Evolutionary conservation across 2,797 vertebrate species (phyloP).

Genomic region (Sciaenops ocellatus): DNA sequence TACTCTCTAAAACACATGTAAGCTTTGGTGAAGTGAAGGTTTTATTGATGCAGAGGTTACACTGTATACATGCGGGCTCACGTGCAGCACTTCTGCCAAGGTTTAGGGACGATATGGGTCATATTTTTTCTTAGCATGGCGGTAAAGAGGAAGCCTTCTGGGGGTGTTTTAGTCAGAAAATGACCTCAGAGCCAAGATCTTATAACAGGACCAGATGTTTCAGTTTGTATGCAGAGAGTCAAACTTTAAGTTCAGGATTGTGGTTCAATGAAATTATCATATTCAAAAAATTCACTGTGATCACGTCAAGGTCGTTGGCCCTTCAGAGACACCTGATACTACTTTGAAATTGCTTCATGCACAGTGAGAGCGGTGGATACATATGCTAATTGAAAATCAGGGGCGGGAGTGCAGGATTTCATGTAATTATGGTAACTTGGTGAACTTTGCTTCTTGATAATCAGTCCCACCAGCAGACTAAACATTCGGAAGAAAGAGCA

Average conservation of each 20-base stretch:
- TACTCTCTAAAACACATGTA: slow-evolving; percentile 32
- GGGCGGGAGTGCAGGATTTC: slow-evolving; percentile 66
- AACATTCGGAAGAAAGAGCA: slow-evolving; percentile 70
- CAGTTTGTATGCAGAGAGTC: slow-evolving; percentile 51
- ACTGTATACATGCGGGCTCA: slow-evolving; percentile 13
- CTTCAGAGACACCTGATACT: slow-evolving; percentile 73
- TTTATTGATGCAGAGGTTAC: slow-evolving; percentile 20
- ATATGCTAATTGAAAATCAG: slow-evolving; percentile 68
- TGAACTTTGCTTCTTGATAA: slow-evolving; percentile 79
- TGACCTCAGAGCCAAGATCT: slow-evolving; percentile 62
- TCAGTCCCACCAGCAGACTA: slow-evolving; percentile 74
- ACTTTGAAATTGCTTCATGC: slow-evolving; percentile 63
- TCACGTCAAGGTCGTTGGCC: slow-evolving; percentile 56
- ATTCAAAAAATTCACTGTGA: slow-evolving; percentile 78
- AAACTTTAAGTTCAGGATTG: slow-evolving; percentile 54
- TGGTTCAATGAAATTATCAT: slow-evolving; percentile 75
- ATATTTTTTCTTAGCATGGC: slow-evolving; percentile 73
- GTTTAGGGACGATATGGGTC: slow-evolving; percentile 62
- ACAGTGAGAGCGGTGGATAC: slow-evolving; percentile 43
- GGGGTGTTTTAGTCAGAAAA: slow-evolving; percentile 68
- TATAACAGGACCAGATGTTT: slow-evolving; percentile 81
- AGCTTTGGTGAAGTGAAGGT: slow-evolving; percentile 9
- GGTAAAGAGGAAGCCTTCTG: slow-evolving; percentile 62
- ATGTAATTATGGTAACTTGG: slow-evolving; percentile 71
- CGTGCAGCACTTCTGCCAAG: slow-evolving; percentile 37